Evolutionary conservation across 2,888 invertebrate species (phyloP), one percentile per base, ranked within the genome.

Genomic region (Ichneumoninae sp.): DNA sequence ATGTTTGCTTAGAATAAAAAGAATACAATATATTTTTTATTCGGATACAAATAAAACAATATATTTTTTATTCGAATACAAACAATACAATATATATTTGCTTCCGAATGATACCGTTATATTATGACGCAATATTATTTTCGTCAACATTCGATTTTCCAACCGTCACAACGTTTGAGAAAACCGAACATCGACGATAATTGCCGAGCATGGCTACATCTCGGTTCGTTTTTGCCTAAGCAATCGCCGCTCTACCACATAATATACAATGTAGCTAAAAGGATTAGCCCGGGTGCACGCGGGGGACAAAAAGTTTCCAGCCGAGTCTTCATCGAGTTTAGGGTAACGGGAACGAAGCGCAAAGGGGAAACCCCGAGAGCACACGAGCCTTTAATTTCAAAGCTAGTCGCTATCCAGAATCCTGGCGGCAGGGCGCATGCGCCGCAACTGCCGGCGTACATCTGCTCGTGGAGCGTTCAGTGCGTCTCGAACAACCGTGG

Each of bases 401-500:
- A 76, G 57, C 57, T 16, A 47, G 78, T 70, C 70, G 70, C 70
- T 70, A 70, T 52, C 70, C 78, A 71, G 70, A 71, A 65, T 62
- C 6, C 19, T 16, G 47, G n/a, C 26, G 40, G 47, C 6, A n/a
- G 6, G 10, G 88, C 90, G 89, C 90, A 88, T 88, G 90, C 89
- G 90, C 87, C 30, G 36, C 40, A 71, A 69, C 74, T 65, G 80
- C 83, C 82, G 80, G 85, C 75, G 74, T 85, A 80, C 86, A 83
- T 70, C 86, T 79, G 65, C 52, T 78, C 74, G 82, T 77, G 86
- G 52, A 47, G 77, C 75, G 69, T 60, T 85, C 89, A 91, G 91
- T 90, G 88, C 89, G 90, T 89, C 80, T 84, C 87, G 87, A 87
- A 81, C 88, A 80, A 82, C 71, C 83, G 85, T 80, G 72, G 75